Conservation (phyloP, 2,113 vertebrate species). For the Ctenomys sociabilis region DNA sequence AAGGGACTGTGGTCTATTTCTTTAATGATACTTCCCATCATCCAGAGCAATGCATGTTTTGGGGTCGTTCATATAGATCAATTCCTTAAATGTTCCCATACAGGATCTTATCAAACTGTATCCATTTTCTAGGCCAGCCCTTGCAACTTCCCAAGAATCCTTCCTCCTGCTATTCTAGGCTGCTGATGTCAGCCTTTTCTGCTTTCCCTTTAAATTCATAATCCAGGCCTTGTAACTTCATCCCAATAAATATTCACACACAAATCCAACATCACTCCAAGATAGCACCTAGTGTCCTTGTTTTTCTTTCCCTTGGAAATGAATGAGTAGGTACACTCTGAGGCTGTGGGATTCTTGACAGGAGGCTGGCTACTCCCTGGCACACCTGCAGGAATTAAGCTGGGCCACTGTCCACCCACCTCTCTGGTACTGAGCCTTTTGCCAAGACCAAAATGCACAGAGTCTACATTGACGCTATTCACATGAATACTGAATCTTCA, state of each 20-base stretch:
- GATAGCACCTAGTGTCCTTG: background rate
- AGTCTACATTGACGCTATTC: background rate
- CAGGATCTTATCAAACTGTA: background rate
- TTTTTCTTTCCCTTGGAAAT: conserved; percentile 30
- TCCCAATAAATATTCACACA: background rate
- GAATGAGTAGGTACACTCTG: background rate
- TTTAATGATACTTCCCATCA: background rate
- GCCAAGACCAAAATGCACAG: background rate
- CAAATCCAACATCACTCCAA: background rate
- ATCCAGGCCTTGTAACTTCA: background rate
- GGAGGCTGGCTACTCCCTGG: background rate
- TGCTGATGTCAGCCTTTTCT: background rate
- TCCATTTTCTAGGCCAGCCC: background rate
- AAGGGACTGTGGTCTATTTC: background rate
- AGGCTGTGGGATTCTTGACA: background rate
- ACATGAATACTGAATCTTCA: background rate
- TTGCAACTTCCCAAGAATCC: background rate
- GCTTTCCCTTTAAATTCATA: background rate
- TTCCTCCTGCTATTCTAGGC: background rate
- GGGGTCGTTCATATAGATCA: background rate
- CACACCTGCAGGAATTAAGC: background rate
- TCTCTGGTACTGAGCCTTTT: conserved; percentile 40
- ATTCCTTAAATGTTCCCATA: background rate
- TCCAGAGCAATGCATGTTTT: background rate
- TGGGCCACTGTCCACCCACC: background rate